Percentiles rank a stretch among this genome's conserved stretches.
phyloP scores from a whole-genome alignment of 1,140 invertebrate genomes.

The Drosophila varians region DNA sequence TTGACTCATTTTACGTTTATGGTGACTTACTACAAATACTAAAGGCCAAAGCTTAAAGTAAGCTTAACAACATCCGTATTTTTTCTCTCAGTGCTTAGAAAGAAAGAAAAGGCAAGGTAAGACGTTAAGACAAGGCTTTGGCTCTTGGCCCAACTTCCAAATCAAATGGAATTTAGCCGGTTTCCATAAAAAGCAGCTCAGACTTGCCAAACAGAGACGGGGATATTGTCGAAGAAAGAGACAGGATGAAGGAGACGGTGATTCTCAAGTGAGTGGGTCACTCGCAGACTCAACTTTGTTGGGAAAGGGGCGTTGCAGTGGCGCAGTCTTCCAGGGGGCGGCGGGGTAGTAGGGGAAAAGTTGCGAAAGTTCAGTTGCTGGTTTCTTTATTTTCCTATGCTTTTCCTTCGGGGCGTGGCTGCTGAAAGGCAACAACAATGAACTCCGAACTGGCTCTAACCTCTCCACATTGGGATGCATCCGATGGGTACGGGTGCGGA shows the following conservation, averaged over 20 bases:
- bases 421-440: constrained; percentile 8
- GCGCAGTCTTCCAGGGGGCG: background rate
- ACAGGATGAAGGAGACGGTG: constrained; percentile 3
- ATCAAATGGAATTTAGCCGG: constrained; percentile 80
- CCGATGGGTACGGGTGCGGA: background rate
- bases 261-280: constrained; percentile 62
- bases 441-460: constrained; percentile 20
- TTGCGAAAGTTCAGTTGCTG: constrained; percentile 53
- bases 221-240: background rate
- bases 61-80: too few species aligned
- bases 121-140: constrained; percentile 54
- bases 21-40: too few species aligned
- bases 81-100: constrained; percentile 20
- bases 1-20: too few species aligned
- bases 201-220: constrained; percentile 10
- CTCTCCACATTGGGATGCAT: constrained; percentile 11
- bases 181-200: constrained; percentile 75
- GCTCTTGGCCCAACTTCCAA: constrained; percentile 60
- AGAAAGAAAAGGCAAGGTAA: constrained; percentile 34
- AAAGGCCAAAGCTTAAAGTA: too few species aligned
- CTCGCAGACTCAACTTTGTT: constrained; percentile 20
- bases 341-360: background rate
- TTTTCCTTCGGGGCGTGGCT: constrained; percentile 25
- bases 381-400: constrained; percentile 19
- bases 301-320: background rate